phyloP scores from a whole-genome alignment of 1,140 invertebrate species.

The Lordiphosa clarofinis region DNA sequence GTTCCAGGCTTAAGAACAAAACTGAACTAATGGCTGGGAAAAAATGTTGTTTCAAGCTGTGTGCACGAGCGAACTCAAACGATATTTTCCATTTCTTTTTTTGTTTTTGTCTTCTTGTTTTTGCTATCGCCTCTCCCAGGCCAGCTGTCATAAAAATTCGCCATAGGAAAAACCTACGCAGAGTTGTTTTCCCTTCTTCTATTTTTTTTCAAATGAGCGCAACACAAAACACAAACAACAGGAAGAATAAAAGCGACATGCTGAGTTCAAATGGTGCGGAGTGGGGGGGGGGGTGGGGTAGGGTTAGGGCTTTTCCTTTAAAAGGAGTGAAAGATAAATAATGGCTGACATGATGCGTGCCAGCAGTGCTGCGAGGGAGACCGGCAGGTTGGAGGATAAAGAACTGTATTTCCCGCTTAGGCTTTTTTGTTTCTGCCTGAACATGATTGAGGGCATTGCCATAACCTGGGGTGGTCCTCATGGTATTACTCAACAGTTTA shows the following conservation, averaged over 20 bases:
- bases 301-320: conserved; percentile 21
- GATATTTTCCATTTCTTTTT: conserved; percentile 56
- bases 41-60: conserved; percentile 76
- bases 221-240: conserved; percentile 38
- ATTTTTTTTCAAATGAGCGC: conserved; percentile 42
- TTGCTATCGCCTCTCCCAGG: conserved; percentile 5
- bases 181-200: conserved; percentile 10
- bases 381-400: conserved; percentile 2
- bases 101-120: conserved; percentile 15
- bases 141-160: conserved; percentile 72
- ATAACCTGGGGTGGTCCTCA: conserved; percentile 46
- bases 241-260: conserved; percentile 26
- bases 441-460: conserved; percentile 61
- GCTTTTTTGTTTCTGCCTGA: conserved; percentile 26
- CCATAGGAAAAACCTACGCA: conserved; percentile 61
- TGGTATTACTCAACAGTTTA: conserved; percentile 43
- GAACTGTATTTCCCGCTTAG: conserved; percentile 9
- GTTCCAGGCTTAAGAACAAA: conserved; percentile 40
- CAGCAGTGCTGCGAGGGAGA: conserved; percentile 12
- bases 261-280: conserved; percentile 41
- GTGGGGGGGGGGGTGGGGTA: conserved; percentile 4
- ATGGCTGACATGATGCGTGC: conserved; percentile 61
- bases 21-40: conserved; percentile 68
- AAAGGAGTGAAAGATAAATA: conserved; percentile 75
- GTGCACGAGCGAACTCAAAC: conserved; percentile 69